Conservation (phyloP, 2,113 vertebrate species). For the Laticauda laticaudata region DNA sequence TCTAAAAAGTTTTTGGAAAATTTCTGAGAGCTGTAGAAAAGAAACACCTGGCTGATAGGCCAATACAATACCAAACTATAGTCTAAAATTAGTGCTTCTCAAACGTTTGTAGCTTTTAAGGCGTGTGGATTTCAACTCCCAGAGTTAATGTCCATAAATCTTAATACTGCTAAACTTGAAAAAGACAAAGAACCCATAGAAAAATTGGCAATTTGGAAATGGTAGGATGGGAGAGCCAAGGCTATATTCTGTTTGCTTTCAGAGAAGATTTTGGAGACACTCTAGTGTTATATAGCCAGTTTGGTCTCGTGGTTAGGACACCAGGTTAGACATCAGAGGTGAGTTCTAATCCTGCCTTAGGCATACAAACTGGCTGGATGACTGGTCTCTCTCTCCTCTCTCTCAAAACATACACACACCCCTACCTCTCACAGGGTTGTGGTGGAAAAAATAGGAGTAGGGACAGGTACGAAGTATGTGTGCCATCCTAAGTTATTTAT, state of each 20-base stretch:
- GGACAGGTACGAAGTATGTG: neutral
- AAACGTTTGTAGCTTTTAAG: neutral
- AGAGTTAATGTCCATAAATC: neutral
- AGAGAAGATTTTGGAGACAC: neutral
- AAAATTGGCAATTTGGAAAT: neutral
- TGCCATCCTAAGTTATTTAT: neutral
- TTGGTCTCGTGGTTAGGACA: neutral
- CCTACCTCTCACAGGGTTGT: neutral
- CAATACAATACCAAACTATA: neutral
- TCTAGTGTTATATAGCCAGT: no score
- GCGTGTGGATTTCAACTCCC: neutral
- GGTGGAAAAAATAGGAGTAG: neutral
- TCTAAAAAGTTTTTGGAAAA: neutral
- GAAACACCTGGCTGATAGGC: neutral
- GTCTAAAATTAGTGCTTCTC: neutral
- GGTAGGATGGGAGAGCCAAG: neutral
- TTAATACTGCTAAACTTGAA: neutral
- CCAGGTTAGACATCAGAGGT: neutral
- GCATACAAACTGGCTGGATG: neutral
- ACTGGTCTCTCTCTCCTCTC: neutral
- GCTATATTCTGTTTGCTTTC: neutral
- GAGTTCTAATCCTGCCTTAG: neutral
- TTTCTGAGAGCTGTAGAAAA: neutral
- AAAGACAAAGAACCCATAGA: neutral
- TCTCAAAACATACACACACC: neutral